Percentiles rank a stretch among this genome's conserved stretches.
Conservation (phyloP, 2,797 vertebrate species). For the Gouania willdenowi region DNA sequence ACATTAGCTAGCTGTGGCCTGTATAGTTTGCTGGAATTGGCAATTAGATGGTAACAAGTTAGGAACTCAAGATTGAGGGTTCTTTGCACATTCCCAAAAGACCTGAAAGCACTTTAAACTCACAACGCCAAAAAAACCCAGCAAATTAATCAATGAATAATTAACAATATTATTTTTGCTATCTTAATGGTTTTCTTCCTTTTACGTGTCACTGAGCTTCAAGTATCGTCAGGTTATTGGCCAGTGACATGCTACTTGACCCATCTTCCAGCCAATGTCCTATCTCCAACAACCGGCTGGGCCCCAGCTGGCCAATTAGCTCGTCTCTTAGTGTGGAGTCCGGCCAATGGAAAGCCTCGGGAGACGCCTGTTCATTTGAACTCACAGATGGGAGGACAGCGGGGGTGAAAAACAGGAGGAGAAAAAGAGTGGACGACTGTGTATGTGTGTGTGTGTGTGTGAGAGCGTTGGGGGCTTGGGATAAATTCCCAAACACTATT, state of each 20-base stretch:
- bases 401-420: constrained; percentile 26
- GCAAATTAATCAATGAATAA: constrained; percentile 45
- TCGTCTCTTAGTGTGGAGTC: constrained; percentile 63
- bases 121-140: constrained; percentile 22
- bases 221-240: constrained; percentile 54
- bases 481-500: constrained; percentile 48
- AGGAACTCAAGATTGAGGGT: constrained; percentile 24
- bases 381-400: constrained; percentile 70
- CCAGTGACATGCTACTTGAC: constrained; percentile 72
- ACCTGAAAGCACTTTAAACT: constrained; percentile 13
- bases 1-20: no score
- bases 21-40: no score
- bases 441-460: constrained; percentile 12
- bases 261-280: constrained; percentile 64
- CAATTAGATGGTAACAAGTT: constrained; percentile 15
- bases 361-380: constrained; percentile 70
- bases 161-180: constrained; percentile 16
- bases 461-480: constrained; percentile 46
- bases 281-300: constrained; percentile 59
- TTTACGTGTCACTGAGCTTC: constrained; percentile 16
- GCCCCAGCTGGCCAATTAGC: constrained; percentile 80
- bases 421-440: background rate
- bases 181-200: constrained; percentile 1
- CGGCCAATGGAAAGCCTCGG: constrained; percentile 66
- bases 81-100: constrained; percentile 30